These are phyloP conservation scores for Scaptomyza graminum DNA, from an alignment of 1,140 invertebrate genomes.

Conservation along the genomic window DNA sequence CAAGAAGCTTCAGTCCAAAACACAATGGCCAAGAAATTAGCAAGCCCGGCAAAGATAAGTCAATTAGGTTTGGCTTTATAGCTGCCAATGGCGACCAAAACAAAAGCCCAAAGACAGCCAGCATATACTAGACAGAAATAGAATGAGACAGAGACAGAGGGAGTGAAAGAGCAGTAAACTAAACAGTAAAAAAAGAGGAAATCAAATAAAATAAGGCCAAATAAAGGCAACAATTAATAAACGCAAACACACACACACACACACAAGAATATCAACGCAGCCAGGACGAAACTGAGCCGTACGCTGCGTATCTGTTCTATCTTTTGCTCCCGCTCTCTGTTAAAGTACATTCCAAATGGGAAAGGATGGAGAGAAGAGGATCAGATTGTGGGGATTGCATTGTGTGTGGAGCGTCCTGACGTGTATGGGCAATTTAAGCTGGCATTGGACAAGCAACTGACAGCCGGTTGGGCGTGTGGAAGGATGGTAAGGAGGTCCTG, in stretches of 20 bases:
- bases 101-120: conserved; percentile 36
- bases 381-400: not conserved
- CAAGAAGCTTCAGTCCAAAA: conserved; percentile 33
- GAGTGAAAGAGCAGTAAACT: conserved; percentile 10
- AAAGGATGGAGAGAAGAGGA: conserved; percentile 3
- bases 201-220: conserved; percentile 82
- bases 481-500: not conserved
- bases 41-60: conserved; percentile 81
- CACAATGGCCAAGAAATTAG: conserved; percentile 79
- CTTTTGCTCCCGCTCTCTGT: conserved; percentile 7
- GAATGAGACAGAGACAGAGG: not conserved
- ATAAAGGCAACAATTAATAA: conserved; percentile 82
- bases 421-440: conserved; percentile 82
- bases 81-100: conserved; percentile 63
- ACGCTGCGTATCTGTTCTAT: conserved; percentile 27
- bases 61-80: conserved; percentile 83
- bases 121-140: not conserved
- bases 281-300: conserved; percentile 51
- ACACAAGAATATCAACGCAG: conserved; percentile 48
- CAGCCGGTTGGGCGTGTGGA: conserved; percentile 31
- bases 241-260: conserved; percentile 65
- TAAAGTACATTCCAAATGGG: conserved; percentile 41
- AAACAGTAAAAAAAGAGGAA: conserved; percentile 77
- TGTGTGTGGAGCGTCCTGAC: conserved; percentile 56
- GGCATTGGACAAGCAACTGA: conserved; percentile 79